A percentile compares a stretch with the other conserved stretches of the same genome.
phyloP scores from a whole-genome alignment of 2,888 invertebrate genomes.

The Catonia carolina region DNA sequence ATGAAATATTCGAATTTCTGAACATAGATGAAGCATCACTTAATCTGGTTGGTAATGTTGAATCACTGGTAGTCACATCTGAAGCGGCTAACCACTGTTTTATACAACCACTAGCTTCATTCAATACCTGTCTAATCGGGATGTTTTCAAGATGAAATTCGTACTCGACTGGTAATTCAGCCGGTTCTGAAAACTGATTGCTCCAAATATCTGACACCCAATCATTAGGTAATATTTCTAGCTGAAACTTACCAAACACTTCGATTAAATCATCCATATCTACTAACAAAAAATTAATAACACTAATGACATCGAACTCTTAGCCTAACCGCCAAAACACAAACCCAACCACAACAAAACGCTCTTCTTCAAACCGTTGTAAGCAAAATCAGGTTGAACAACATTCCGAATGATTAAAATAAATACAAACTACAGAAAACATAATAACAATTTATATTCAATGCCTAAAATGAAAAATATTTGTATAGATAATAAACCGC shows the following conservation, averaged over 20 bases:
- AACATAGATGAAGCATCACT: not conserved
- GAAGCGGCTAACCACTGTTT: conserved; percentile 24
- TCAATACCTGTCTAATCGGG: conserved; percentile 24
- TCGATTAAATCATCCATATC: conserved; percentile 29
- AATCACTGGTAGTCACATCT: conserved; percentile 2
- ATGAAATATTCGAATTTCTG: conserved; percentile 17
- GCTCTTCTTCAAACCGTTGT: too few species aligned
- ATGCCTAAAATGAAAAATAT: too few species aligned
- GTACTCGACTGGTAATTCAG: conserved; percentile 30
- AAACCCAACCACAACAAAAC: too few species aligned
- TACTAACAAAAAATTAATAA: too few species aligned
- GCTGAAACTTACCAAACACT: conserved; percentile 26
- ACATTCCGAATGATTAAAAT: too few species aligned
- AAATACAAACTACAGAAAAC: too few species aligned
- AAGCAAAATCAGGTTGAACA: too few species aligned
- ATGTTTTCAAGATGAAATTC: conserved; percentile 26
- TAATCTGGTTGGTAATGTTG: conserved; percentile 3
- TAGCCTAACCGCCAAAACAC: too few species aligned
- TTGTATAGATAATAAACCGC: too few species aligned
- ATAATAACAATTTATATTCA: too few species aligned
- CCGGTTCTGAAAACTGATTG: conserved; percentile 28
- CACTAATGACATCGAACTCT: too few species aligned
- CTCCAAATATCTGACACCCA: conserved; percentile 30
- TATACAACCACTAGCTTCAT: conserved; percentile 20
- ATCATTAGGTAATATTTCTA: conserved; percentile 28